Base-by-base conservation (phyloP, 2,888 invertebrate genomes). In the Antheraea assamensis region DNA sequence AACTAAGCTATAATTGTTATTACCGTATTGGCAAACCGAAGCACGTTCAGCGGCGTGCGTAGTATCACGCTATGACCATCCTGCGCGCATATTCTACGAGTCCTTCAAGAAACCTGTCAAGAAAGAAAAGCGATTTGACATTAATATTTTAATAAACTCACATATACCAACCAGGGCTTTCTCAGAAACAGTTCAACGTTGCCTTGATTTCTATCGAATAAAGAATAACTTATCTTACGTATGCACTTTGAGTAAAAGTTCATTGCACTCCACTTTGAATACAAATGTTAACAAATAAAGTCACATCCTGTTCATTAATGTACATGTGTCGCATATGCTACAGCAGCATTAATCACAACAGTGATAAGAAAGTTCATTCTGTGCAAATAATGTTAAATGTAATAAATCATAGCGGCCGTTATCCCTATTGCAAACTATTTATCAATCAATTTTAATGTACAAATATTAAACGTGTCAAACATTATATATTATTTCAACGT, bases 311-410 rank as follows among this genome's bases (percentile, higher is more conserved):
- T 82, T 84, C 86, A 86, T 86, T 88, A 86, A 79, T 81, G 84
- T 79, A 76, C 78, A 76, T 30, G 70, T 70, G 84, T 85, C 85
- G 80, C 86, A 85, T 87, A 88, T 86, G 85, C 87, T 85, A 85
- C 86, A 87, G 87, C 87, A 83, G 82, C 92, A 92, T 93, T 87
- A 89, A 93, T 93, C 91, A 92, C 81, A 82, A 73, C 72, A 80
- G 78, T 87, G 92, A 93, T 93, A 93, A 90, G 85, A 84, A 58
- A 83, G 83, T 85, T 85, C 86, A 86, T 79, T 84, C 82, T 80
- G 86, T 88, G 90, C 88, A 88, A 88, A 89, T 88, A 78, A 79
- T 78, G 77, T 75, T 79, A 81, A 68, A 77, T 79, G 81, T 82
- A 83, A 87, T 93, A 92, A 92, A 93, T 93, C 90, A 92, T 80